Base-by-base conservation (phyloP, 2,888 invertebrate genomes). In the Philhelius pedissequus region DNA sequence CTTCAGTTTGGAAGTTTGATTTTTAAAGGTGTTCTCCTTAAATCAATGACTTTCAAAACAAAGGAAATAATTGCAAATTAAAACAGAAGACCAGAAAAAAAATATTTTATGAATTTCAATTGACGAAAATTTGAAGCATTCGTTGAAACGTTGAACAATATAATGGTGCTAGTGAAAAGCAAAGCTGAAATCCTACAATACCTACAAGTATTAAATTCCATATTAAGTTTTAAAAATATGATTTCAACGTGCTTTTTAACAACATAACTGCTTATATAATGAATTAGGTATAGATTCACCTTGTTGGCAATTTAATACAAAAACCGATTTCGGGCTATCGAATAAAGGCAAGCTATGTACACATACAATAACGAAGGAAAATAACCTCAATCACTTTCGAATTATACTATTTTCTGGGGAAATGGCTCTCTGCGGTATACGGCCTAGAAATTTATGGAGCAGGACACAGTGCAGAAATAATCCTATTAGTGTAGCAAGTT, bases 401-500 rank as follows among this genome's bases (percentile, higher is more conserved):
- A 13, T 32, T 20, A 13, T 50, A n/a, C n/a, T 13, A 25, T 35
- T 4, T 13, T n/a, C 13, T 48, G 30, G 32, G 64, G 30, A 77
- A 45, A 71, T 56, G 64, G 35, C 13, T 78, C 48, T 64, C 43
- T 62, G 54, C 38, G 52, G 77, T 22, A 15, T 43, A 56, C 35
- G 60, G 60, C 60, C 54, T 54, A 45, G 35, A 45, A 38, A 78
- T 78, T 71, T 71, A 78, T 78, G 70, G 62, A 35, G 35, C 54
- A 40, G 25, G 25, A n/a, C 62, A 60, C 43, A n/a, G 54, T 18
- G 27, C 54, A 27, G 30, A 48, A 43, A 60, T 78, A 78, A 78
- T 78, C 77, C 71, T 78, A 78, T 78, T 78, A 78, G 62, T 45
- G 45, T 64, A 45, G 45, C 62, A 56, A 35, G 45, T 64, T 48